Conservation (phyloP, 2,888 invertebrate genomes). For the Nineta flava region DNA sequence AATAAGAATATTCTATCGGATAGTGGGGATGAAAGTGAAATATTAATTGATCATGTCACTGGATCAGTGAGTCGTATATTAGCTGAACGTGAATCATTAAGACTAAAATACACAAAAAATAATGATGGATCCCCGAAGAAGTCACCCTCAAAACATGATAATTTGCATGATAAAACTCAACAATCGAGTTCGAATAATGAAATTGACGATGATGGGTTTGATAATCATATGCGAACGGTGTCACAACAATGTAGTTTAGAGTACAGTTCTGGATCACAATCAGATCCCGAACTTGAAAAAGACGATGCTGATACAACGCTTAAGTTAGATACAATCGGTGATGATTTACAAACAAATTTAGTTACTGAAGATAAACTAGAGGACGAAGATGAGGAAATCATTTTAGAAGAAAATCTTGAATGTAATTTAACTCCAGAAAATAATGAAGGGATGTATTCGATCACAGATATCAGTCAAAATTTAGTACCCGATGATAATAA, state of each 20-base stretch:
- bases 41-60: slow-evolving; percentile 15
- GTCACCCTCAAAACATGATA: slow-evolving; percentile 11
- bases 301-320: slow-evolving; percentile 35
- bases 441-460: slow-evolving; percentile 18
- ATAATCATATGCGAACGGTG: slow-evolving; percentile 39
- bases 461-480: slow-evolving; percentile 1
- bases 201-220: slow-evolving; percentile 17
- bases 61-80: slow-evolving; percentile 13
- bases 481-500: slow-evolving; percentile 11
- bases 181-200: slow-evolving; percentile 19
- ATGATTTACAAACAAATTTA: slow-evolving; percentile 18
- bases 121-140: slow-evolving; percentile 22
- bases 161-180: slow-evolving; percentile 20
- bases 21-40: slow-evolving; percentile 39
- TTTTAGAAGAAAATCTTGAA: slow-evolving; percentile 15
- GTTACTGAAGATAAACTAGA: slow-evolving; percentile 13
- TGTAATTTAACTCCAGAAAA: slow-evolving; percentile 34
- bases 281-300: slow-evolving; percentile 30
- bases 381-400: slow-evolving; percentile 13
- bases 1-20: slow-evolving; percentile 53
- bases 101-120: slow-evolving; percentile 5
- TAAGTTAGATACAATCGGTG: slow-evolving; percentile 14
- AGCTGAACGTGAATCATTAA: slow-evolving; percentile 10
- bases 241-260: slow-evolving; percentile 57
- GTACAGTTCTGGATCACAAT: slow-evolving; percentile 44